phyloP scores from a whole-genome alignment of 2,113 vertebrate genomes.

The Formicarius rufipectus region DNA sequence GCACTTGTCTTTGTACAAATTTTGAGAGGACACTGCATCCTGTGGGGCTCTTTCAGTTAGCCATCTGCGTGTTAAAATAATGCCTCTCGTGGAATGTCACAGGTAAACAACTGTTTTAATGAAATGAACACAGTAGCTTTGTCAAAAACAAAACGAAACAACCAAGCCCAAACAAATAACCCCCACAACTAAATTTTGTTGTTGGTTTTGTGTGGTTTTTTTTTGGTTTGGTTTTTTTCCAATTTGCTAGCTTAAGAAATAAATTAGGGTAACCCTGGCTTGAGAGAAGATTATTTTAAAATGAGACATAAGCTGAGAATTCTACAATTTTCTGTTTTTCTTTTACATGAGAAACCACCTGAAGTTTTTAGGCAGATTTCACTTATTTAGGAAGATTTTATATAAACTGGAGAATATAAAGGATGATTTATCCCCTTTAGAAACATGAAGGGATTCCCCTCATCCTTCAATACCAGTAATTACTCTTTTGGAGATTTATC shows the following conservation, averaged over 20 bases:
- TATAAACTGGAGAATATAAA: not conserved
- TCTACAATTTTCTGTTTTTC: rapidly evolving
- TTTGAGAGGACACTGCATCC: not conserved
- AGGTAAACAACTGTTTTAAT: not conserved
- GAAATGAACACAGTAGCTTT: not conserved
- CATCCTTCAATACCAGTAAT: not conserved
- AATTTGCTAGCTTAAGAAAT: not conserved
- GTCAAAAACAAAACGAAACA: not conserved
- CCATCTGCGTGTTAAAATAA: not conserved
- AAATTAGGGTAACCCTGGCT: not conserved
- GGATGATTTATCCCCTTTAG: not conserved
- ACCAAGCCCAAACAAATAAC: not conserved
- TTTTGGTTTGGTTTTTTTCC: rapidly evolving
- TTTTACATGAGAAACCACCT: too few relatives aligned
- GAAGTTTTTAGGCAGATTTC: not conserved
- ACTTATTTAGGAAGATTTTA: not conserved
- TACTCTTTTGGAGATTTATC: not conserved
- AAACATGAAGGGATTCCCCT: not conserved
- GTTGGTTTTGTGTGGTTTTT: too few relatives aligned
- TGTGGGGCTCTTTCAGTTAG: not conserved
- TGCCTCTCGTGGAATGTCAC: not conserved
- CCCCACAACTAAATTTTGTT: not conserved
- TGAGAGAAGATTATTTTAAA: not conserved
- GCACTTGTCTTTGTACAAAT: not conserved
- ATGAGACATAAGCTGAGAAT: not conserved